Base-by-base conservation (phyloP, 2,797 vertebrate species). In the Taenioides sp. region DNA sequence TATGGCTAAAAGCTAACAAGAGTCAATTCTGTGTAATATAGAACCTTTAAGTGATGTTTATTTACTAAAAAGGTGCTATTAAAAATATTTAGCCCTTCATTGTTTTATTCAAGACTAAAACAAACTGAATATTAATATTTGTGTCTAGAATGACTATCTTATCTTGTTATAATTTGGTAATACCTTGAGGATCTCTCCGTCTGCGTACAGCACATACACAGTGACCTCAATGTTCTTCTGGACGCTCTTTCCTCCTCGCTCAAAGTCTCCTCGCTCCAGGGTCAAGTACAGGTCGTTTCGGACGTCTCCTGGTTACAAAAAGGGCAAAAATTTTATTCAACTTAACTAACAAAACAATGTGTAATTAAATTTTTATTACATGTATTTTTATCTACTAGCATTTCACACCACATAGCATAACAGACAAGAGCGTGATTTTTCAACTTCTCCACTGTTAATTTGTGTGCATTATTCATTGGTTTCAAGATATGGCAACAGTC, bases 211-310 rank as follows among this genome's bases (percentile, higher is more conserved):
- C 66, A 99, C 96, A 0, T 96, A 97, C 82, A 99, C 93, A 25
- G 96, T 96, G 84, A 99, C 95, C 78, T 99, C 97, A 0, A 99
- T 97, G 89, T 99, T 98, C 90, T 99, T 99, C 93, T 98, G 97
- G 16, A 99, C 97, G 0, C 97, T 99, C 79, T 99, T 99, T 31
- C 97, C 97, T 37, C 98, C 98, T 85, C 98, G 91, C 71, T 99
- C 98, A n/a, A 99, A 99, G 74, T 99, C 97, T 0, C 98, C 97
- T 81, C 94, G 93, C 84, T 99, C 98, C 88, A 99, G 83, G 0
- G 95, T 99, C 85, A 99, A 93, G 83, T 99, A 99, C 20, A 99
- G 89, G 90, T 99, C 98, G 37, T 99, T 99, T 27, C 98, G 94
- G 74, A 97, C 93, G 78, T 99, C 98, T 68, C 97, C 98, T 99